These are phyloP conservation scores for Brachionus angularis DNA, from an alignment of 1,140 invertebrate species.

Conservation along the genomic window DNA sequence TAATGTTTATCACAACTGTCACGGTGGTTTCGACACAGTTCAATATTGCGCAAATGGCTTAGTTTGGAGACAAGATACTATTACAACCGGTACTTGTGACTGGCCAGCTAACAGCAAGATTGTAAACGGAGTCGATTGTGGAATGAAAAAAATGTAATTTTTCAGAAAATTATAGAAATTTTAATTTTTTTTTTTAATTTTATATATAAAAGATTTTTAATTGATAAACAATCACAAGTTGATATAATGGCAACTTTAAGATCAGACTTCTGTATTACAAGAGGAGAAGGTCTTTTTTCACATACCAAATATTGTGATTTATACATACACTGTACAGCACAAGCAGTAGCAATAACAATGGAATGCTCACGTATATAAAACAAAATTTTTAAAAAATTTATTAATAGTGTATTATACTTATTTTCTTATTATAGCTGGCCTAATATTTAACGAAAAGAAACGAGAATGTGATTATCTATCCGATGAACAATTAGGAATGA, in stretches of 20 bases:
- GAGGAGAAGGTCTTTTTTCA: conserved; percentile 22
- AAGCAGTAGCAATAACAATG: conserved; percentile 43
- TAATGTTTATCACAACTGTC: conserved; percentile 44
- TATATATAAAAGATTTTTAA: conserved; percentile 38
- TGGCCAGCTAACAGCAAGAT: conserved; percentile 22
- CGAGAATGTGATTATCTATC: conserved; percentile 34
- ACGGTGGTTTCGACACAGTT: conserved; percentile 43
- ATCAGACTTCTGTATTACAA: conserved; percentile 43
- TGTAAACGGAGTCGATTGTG: conserved; percentile 15
- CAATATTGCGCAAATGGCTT: conserved; percentile 44
- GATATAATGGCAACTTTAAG: conserved; percentile 43
- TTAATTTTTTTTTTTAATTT: not conserved
- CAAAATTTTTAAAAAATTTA: not conserved
- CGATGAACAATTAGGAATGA: conserved; percentile 14
- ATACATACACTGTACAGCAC: conserved; percentile 40
- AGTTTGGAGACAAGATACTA: conserved; percentile 41
- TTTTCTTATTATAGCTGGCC: conserved; percentile 23
- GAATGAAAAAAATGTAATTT: conserved; percentile 18
- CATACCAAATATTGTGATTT: conserved; percentile 43
- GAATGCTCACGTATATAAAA: conserved; percentile 11
- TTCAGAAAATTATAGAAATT: not conserved
- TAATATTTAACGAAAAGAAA: conserved; percentile 42
- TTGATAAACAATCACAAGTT: conserved; percentile 40
- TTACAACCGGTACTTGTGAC: conserved; percentile 26
- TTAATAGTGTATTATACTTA: not conserved